These are phyloP conservation scores for Triplophysa tibetana DNA, from an alignment of 2,113 vertebrate genomes.

Conservation along the genomic window DNA sequence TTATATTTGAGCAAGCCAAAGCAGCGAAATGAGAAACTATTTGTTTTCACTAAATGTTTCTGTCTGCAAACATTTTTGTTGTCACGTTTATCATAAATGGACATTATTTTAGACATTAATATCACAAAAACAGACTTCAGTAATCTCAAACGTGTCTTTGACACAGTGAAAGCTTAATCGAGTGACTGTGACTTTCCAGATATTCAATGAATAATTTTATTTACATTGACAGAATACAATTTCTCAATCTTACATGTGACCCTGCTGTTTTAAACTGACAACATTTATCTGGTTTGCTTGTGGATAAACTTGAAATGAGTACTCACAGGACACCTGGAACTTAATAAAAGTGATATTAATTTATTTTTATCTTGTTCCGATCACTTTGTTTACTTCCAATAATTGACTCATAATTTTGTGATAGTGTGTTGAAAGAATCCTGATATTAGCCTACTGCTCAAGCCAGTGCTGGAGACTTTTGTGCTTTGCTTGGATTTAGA, in stretches of 20 bases:
- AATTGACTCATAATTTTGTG: constrained; percentile 17
- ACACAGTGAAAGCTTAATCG: not conserved
- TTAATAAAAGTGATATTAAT: not conserved
- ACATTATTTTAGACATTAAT: constrained; percentile 10
- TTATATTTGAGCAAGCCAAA: not conserved
- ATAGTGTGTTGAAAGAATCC: constrained; percentile 27
- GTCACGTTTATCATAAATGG: not conserved
- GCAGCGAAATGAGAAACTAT: not conserved
- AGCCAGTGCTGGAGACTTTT: constrained; percentile 28
- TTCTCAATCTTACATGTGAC: not conserved
- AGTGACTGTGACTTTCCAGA: constrained; percentile 1
- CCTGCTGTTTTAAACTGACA: not conserved
- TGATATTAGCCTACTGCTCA: constrained; percentile 10
- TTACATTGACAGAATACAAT: not conserved
- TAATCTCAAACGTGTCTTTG: not conserved
- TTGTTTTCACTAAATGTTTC: not conserved
- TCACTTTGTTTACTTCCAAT: constrained; percentile 28
- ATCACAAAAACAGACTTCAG: not conserved
- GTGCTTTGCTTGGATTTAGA: constrained; percentile 39
- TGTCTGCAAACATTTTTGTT: not conserved
- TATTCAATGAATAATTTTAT: constrained; percentile 12
- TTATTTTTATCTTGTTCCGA: not conserved
- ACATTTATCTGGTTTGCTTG: not conserved
- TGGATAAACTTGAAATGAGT: not conserved
- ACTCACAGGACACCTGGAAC: constrained; percentile 14